Base-by-base conservation (phyloP, 2,113 vertebrate species). In the Clarias magur region DNA sequence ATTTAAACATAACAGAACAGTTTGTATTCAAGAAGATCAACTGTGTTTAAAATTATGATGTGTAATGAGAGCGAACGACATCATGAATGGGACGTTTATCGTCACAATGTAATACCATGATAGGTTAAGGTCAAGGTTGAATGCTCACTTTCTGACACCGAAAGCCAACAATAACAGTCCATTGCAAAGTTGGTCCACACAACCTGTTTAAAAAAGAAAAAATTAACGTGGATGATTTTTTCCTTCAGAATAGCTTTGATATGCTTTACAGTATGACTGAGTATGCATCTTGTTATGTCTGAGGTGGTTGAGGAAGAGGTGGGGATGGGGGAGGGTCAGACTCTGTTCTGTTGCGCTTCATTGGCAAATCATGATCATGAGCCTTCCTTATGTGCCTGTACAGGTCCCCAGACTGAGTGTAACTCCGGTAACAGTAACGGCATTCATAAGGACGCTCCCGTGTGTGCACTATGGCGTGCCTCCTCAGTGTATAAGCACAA, bases 331-430 rank as follows among this genome's bases (percentile, higher is more conserved):
- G 90, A 4, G 85, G 79, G n/a, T 95, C 95, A 0, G 86, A 38
- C 56, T 97, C 96, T 0, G 91, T 90, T 88, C 96, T 96, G 91
- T 93, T 95, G 88, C 96, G 96, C 90, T 97, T 98, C 82, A 96
- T 92, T 0, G 95, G 93, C 80, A 95, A 90, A 3, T 95, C 96
- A 56, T 96, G 95, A 54, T 97, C 96, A 70, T 99, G 97, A 5
- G 96, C 96, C 88, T 98, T 99, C 54, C 97, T 96, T 89, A 99
- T 97, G 89, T 99, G 97, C 56, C 97, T 94, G 90, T 98, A 99
- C 63, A 99, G 93, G 93, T 98, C 97, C 1, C 97, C 97, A 0
- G 97, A 98, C 85, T 99, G 97, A 0, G 97, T 98, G 93, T 99
- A 98, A 92, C 97, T 97, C 57, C 97, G 95, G 88, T 97, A 96